Conservation (phyloP, 2,797 vertebrate genomes). For the Vespertilio murinus region DNA sequence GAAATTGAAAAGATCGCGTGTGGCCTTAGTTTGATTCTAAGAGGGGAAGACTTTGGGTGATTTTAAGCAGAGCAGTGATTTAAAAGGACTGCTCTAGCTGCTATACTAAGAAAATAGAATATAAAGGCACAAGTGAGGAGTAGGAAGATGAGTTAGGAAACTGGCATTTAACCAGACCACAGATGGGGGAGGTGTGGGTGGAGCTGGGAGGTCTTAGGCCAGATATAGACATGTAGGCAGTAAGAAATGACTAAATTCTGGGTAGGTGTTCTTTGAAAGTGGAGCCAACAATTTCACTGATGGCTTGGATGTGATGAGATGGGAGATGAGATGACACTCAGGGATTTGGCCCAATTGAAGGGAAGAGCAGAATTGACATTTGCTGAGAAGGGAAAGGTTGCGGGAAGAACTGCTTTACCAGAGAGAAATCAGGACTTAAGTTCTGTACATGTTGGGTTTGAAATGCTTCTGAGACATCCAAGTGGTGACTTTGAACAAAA, state of each 20-base stretch:
- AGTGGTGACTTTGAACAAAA: not conserved
- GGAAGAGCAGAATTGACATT: not conserved
- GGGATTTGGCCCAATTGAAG: not conserved
- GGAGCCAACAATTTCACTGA: not conserved
- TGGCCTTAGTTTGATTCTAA: not conserved
- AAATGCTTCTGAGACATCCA: not conserved
- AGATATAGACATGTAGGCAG: not conserved
- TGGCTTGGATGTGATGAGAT: not conserved
- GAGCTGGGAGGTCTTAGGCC: not conserved
- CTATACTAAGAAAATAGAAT: not conserved
- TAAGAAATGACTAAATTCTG: not conserved
- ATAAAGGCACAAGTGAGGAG: not conserved
- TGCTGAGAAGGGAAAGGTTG: not conserved
- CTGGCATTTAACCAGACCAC: not conserved
- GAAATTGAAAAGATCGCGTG: fast-evolving
- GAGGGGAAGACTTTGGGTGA: not conserved
- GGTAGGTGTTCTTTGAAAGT: not conserved
- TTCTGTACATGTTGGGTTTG: not conserved
- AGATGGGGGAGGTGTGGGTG: not conserved
- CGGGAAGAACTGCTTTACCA: not conserved
- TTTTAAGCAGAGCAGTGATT: not conserved
- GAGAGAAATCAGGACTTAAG: not conserved
- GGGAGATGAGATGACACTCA: not conserved
- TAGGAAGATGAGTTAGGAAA: not conserved
- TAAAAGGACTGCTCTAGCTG: not conserved